Conservation (phyloP, 2,113 vertebrate species). For the Xiphophorus couchianus region DNA sequence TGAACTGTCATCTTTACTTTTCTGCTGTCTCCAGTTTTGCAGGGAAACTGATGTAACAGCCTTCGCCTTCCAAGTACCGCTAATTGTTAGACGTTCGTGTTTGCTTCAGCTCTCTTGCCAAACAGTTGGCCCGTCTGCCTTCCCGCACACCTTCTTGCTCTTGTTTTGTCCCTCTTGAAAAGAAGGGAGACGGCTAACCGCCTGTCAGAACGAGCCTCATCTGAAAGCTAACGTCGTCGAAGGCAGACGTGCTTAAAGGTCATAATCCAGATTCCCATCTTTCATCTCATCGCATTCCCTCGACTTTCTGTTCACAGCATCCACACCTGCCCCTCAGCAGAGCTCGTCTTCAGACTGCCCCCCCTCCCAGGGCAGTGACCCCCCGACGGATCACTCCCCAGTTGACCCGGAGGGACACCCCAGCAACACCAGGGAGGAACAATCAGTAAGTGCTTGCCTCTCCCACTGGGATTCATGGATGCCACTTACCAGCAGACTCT, state of each 20-base stretch:
- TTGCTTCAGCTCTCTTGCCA: not conserved
- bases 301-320: slow-evolving; percentile 73
- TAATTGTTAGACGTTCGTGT: not conserved
- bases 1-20: not conserved
- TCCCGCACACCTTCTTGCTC: not conserved
- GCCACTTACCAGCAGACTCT: not conserved
- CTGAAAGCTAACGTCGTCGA: slow-evolving; percentile 14
- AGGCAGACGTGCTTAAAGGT: slow-evolving; percentile 27
- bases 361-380: slow-evolving; percentile 82
- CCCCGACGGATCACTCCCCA: slow-evolving; percentile 75
- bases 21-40: not conserved
- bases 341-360: slow-evolving; percentile 89
- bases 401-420: slow-evolving; percentile 48
- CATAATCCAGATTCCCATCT: not conserved
- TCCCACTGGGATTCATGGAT: slow-evolving; percentile 22
- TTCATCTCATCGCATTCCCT: not conserved
- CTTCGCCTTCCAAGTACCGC: not conserved
- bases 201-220: not conserved
- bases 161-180: not conserved
- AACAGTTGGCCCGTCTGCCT: not conserved
- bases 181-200: not conserved
- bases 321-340: slow-evolving; percentile 89
- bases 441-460: slow-evolving; percentile 44
- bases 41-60: not conserved
- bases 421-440: slow-evolving; percentile 57